These are phyloP conservation scores for Trochalopteron elliotii DNA, from an alignment of 2,113 vertebrate genomes.

Conservation along the genomic window DNA sequence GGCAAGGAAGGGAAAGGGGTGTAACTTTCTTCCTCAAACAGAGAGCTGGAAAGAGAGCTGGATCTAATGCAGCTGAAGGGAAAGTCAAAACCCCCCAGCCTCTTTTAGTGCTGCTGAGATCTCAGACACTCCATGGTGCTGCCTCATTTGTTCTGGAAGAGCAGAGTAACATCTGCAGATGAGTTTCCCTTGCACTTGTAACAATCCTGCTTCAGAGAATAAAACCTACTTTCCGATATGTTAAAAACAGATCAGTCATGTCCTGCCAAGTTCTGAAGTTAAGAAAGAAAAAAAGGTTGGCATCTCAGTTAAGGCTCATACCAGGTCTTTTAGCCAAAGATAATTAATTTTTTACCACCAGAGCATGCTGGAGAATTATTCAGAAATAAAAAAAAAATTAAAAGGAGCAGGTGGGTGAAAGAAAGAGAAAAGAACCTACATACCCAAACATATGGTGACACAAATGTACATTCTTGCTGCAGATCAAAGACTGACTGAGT, in stretches of 20 bases:
- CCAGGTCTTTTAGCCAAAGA: not conserved
- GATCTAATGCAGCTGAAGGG: not conserved
- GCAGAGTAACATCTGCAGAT: not conserved
- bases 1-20: not conserved
- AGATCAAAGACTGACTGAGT: not conserved
- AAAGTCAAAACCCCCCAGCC: not conserved
- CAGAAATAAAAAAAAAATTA: not conserved
- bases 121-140: not conserved
- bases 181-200: not conserved
- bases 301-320: not conserved
- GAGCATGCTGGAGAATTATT: not conserved
- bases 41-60: not conserved
- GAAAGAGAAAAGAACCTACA: not conserved
- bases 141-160: not conserved
- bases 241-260: not conserved
- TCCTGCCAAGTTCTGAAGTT: not conserved
- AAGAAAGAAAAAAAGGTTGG: not conserved
- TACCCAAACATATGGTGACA: not conserved
- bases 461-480: not conserved
- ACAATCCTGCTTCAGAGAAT: not conserved
- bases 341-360: not conserved
- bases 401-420: rapidly evolving
- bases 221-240: not conserved
- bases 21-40: not conserved
- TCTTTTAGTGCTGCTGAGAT: not conserved